A percentile compares a stretch with the other conserved stretches of the same genome.
Conservation (phyloP, 2,797 vertebrate species). For the Melopsittacus undulatus region DNA sequence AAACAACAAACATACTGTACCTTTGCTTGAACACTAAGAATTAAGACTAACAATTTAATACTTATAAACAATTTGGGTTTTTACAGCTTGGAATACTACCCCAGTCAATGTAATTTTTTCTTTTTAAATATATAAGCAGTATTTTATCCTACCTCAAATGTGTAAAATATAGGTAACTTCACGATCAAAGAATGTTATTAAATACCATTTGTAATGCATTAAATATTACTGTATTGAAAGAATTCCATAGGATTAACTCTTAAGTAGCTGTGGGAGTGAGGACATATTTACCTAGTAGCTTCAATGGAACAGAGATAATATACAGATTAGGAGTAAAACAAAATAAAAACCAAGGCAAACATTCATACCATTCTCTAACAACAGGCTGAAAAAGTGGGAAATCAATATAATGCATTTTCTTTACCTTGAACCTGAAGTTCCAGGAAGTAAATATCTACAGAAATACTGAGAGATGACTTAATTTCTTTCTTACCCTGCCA, state of each 20-base stretch:
- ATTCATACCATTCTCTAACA: background rate
- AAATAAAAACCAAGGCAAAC: background rate
- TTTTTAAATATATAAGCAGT: background rate
- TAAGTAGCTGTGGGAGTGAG: background rate
- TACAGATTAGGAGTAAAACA: background rate
- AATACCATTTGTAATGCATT: conserved; percentile 5
- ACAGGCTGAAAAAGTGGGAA: background rate
- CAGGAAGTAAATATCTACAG: background rate
- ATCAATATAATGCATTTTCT: background rate
- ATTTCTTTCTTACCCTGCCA: conserved; percentile 86
- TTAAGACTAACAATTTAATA: background rate
- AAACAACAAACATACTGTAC: background rate
- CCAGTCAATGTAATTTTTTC: background rate
- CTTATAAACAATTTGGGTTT: background rate
- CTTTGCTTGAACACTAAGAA: background rate
- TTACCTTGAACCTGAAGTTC: background rate
- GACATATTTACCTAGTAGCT: background rate
- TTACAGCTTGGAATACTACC: background rate
- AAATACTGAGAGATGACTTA: background rate
- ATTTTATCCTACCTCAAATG: background rate
- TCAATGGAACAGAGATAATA: background rate
- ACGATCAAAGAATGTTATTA: background rate
- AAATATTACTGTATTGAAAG: background rate
- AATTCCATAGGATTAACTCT: background rate
- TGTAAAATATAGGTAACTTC: background rate